phyloP scores from a whole-genome alignment of 2,113 vertebrate genomes.

The Ramphastos sulfuratus region DNA sequence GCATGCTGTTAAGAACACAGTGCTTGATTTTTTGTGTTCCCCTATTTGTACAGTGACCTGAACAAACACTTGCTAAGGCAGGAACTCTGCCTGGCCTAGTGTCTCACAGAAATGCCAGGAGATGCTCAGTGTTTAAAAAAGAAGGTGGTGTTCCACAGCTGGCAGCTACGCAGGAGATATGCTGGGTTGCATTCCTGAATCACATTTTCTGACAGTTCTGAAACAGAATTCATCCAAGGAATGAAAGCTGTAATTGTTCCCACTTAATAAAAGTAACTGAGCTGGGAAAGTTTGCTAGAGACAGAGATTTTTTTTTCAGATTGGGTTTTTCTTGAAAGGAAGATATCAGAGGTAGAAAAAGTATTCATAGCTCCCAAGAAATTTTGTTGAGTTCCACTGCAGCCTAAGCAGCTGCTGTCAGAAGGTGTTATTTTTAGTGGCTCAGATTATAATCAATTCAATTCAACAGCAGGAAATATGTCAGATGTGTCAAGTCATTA shows the following conservation, averaged over 20 bases:
- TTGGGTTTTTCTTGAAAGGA: neutral
- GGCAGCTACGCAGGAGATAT: neutral
- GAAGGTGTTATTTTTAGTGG: neutral
- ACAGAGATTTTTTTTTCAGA: neutral
- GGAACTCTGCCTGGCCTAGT: neutral
- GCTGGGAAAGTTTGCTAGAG: neutral
- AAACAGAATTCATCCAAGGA: slow-evolving; percentile 5
- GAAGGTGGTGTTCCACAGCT: neutral
- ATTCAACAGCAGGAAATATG: neutral
- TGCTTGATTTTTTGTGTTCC: neutral
- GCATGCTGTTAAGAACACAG: rapidly evolving
- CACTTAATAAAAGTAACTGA: neutral
- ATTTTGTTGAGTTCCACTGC: neutral
- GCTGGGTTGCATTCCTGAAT: neutral
- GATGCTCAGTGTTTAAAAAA: neutral
- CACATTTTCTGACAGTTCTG: slow-evolving; percentile 19
- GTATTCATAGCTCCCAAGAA: neutral
- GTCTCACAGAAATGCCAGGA: neutral
- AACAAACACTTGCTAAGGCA: neutral
- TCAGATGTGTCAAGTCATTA: neutral
- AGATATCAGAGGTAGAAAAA: neutral
- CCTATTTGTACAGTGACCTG: neutral
- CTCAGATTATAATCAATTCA: neutral
- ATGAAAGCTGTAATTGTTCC: neutral
- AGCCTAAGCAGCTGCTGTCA: neutral